phyloP scores from a whole-genome alignment of 2,888 invertebrate genomes.

The Antheraea yamamai region DNA sequence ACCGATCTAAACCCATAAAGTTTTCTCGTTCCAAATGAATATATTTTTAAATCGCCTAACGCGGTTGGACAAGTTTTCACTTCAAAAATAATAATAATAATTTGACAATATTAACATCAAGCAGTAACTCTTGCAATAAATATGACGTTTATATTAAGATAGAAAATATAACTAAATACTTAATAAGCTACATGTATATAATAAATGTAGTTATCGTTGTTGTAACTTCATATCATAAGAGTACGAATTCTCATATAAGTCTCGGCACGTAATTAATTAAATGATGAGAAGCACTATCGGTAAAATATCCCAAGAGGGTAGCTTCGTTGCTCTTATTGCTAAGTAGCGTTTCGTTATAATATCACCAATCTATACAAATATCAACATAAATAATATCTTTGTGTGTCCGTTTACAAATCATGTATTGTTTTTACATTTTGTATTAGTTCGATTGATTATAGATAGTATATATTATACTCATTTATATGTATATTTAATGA shows the following conservation, averaged over 20 bases:
- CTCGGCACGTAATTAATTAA: conserved; percentile 57
- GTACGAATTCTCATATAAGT: conserved; percentile 30
- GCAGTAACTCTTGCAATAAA: not conserved
- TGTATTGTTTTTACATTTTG: not conserved
- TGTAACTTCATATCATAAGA: conserved; percentile 7
- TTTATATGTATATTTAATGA: too few species aligned
- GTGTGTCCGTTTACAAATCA: not conserved
- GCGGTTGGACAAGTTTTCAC: too few species aligned
- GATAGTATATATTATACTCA: not conserved
- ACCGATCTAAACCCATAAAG: too few species aligned
- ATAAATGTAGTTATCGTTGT: not conserved
- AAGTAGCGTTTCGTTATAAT: not conserved
- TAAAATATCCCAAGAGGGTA: conserved; percentile 39
- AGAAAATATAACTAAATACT: not conserved
- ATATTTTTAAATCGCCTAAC: too few species aligned
- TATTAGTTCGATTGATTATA: not conserved
- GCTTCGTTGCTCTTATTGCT: conserved; percentile 26
- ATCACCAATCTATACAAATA: conserved; percentile 6
- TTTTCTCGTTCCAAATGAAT: too few species aligned
- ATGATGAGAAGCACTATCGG: conserved; percentile 43
- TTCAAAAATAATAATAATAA: not conserved
- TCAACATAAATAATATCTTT: not conserved
- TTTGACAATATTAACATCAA: not conserved
- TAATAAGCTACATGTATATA: not conserved
- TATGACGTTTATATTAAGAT: not conserved